Base-by-base conservation (phyloP, 2,797 vertebrate species). In the Etheostoma perlongum region DNA sequence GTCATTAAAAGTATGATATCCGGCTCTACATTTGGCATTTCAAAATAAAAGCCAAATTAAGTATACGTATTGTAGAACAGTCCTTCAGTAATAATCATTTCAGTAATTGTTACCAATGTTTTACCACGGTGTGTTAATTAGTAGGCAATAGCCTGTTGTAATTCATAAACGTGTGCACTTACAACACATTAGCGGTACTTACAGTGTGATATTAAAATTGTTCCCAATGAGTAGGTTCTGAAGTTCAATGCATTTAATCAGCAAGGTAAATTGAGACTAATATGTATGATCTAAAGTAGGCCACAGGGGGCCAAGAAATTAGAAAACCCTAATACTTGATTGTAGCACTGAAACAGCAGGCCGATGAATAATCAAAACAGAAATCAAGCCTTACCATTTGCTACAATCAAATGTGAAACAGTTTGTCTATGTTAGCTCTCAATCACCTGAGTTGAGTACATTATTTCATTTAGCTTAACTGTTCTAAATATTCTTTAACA, bases 21-120 rank as follows among this genome's bases (percentile, higher is more conserved):
- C 91, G 89, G 79, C 21, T 77, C 5, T 5, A 15, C 44, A 6
- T 15, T 52, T 65, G 2, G 11, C 2, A 1, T 78, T 83, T 81
- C 68, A 85, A 74, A 85, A 77, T 85, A 85, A 87, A 74, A 62
- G 77, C 58, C 40, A 3, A 15, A 7, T 1, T 9, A 52, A 53
- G 42, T 30, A 60, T 36, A 64, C 36, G 36, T 40, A 11, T 40
- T 40, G 59, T 59, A 2, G 13, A n/a, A 18, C 5, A n/a, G 36
- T 40, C 10, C 3, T 12, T 40, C 36, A 40, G 36, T 40, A 40
- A 40, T 40, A 40, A 1, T 11, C 36, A 11, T 40, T 40, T 12
- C 11, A 40, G 36, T 11, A 40, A 12, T 40, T 40, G 10, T 36
- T 46, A 23, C 14, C 18, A 21, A 27, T 42, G 10, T 40, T 9